These are phyloP conservation scores for Zonitis immaculata DNA, from an alignment of 2,888 invertebrate genomes.

Conservation along the genomic window DNA sequence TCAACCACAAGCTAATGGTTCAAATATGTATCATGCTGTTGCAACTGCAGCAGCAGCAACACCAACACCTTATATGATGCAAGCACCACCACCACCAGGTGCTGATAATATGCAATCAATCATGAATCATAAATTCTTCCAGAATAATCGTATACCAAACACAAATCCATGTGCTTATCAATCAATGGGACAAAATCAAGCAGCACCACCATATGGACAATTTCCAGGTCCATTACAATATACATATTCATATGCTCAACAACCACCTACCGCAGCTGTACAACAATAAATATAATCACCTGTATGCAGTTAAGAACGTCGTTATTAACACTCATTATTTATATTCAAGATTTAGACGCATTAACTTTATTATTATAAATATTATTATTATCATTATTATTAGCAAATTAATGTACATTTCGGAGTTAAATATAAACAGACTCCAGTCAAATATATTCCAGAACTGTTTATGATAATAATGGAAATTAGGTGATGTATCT, in stretches of 20 bases:
- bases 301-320: background rate
- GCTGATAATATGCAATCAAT: conserved; percentile 53
- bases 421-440: no score
- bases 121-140: conserved; percentile 70
- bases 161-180: conserved; percentile 58
- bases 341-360: background rate
- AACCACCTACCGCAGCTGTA: conserved; percentile 60
- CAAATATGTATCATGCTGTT: conserved; percentile 37
- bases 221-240: conserved; percentile 66
- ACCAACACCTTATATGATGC: conserved; percentile 52
- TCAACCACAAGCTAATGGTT: conserved; percentile 36
- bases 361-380: background rate
- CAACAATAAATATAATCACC: conserved; percentile 59
- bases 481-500: background rate
- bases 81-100: conserved; percentile 44
- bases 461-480: no score
- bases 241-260: conserved; percentile 58
- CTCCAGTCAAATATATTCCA: no score
- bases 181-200: conserved; percentile 53
- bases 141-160: conserved; percentile 57
- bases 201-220: conserved; percentile 56
- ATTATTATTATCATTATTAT: background rate
- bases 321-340: background rate
- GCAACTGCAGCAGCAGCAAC: conserved; percentile 8
- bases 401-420: background rate